phyloP scores from a whole-genome alignment of 2,888 invertebrate species.

The Nephrotoma appendiculata region DNA sequence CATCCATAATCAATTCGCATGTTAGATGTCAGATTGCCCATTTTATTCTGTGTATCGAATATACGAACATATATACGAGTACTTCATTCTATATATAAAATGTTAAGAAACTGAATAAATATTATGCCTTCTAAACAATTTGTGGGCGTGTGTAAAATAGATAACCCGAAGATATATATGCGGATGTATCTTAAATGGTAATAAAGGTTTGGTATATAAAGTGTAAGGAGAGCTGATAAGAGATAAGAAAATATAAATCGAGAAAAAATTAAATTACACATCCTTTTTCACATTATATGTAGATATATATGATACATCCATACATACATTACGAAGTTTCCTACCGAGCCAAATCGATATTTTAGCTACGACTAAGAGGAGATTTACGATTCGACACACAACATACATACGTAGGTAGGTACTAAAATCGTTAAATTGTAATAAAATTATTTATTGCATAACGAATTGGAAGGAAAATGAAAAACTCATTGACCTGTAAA shows the following conservation, averaged over 20 bases:
- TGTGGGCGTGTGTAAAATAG: not conserved
- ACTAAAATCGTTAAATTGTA: not conserved
- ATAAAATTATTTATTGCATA: not conserved
- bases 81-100: not conserved
- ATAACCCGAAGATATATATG: not conserved
- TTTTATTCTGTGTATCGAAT: not conserved
- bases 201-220: not conserved
- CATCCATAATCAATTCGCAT: not conserved
- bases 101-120: not conserved
- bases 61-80: not conserved
- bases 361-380: not conserved
- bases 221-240: not conserved
- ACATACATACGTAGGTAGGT: not conserved
- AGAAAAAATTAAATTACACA: not conserved
- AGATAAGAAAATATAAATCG: not conserved
- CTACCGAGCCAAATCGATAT: not conserved
- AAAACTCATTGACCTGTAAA: not conserved
- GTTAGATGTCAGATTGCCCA: not conserved
- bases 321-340: not conserved
- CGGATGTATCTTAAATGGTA: not conserved
- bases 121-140: not conserved
- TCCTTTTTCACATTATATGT: not conserved
- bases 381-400: not conserved
- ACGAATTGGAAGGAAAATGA: not conserved
- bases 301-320: too few relatives aligned